Evolutionary conservation across 2,113 vertebrate species (phyloP), one percentile per base, ranked within the genome.

Genomic region (Anguilla rostrata): DNA sequence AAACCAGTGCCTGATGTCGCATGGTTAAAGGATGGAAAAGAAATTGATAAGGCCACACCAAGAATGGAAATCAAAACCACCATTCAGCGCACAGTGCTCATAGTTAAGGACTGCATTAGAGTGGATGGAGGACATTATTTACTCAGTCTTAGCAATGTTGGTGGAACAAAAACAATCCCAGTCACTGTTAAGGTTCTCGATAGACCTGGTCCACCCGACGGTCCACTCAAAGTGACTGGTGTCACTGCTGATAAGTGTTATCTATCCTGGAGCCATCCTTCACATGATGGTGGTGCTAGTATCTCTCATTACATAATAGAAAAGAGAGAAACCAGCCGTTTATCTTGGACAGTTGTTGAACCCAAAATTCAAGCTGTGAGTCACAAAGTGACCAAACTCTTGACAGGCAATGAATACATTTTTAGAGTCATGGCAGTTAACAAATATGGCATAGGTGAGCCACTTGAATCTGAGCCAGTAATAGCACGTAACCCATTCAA

Each of bases 341-440:
- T 99, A 89, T 99, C 98, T 71, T 99, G 98, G 98, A 99, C 98
- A n/a, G 91, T 98, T 90, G 98, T 99, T 89, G 97, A 98, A 89
- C 96, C 97, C 88, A 97, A 98, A 0, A 97, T 99, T 39, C 97
- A 98, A 88, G 97, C 98, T 84, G 96, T 99, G 81, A 99, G 96
- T 90, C 96, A 97, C 92, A 99, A 99, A 96, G 96, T 99, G 88
- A 99, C 98, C 80, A 99, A 96, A 93, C 96, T 99, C 78, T 95
- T 99, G 89, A 91, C 97, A 92, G 97, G 97, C 49, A 99, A 99
- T 91, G 98, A 99, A 89, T 99, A 99, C 87, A 99, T 99, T 87
- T 99, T 99, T 94, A 97, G 98, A 91, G 94, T 99, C 87, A 98
- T 97, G 94, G 98, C 98, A 89, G 98, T 99, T 53, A 99, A 99